Evolutionary conservation across 1,140 invertebrate species (phyloP), one percentile per base, ranked within the genome.

Genomic region (Drosophila funebris): DNA sequence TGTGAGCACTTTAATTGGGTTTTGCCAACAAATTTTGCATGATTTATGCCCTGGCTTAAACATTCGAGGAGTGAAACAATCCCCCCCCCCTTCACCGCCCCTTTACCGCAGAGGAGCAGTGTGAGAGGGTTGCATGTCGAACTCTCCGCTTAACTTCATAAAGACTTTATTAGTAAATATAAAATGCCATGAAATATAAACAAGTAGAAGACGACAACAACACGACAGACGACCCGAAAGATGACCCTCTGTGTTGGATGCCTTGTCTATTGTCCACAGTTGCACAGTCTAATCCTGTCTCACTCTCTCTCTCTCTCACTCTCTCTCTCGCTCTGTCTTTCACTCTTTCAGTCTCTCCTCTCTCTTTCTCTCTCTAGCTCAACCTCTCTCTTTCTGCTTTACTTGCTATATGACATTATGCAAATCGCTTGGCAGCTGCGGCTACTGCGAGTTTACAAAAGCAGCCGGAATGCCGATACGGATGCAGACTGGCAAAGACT

Each of bases 91-190:
- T 36, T 3, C 4, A n/a, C 11, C 8, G n/a, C 8, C 31, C 31
- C 6, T 33, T 36, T 36, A 2, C 1, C 13, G 16, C 6, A 6
- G 5, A 5, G 6, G 27, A 20, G 9, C 22, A 6, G 8, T 54
- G n/a, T n/a, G n/a, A n/a, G n/a, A n/a, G n/a, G n/a, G n/a, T n/a
- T n/a, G n/a, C n/a, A n/a, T n/a, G 60, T 54, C 33, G 33, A 56
- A 56, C 60, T 64, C 31, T 48, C 58, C 58, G 66, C 13, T 54
- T 50, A 64, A 71, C 61, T 66, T 64, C 41, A 57, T 66, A 57
- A 71, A 66, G 68, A 57, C 68, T 71, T 64, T 71, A 71, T 71
- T 71, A 71, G 61, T 66, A 71, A 71, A 71, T 66, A 71, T 66
- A 64, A 66, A 71, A 66, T 71, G 61, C 52, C 61, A 57, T 66